These are phyloP conservation scores for Hormiphora californensis DNA, from an alignment of 37 sponge, comb jelly and placozoan genomes.

Conservation along the genomic window DNA sequence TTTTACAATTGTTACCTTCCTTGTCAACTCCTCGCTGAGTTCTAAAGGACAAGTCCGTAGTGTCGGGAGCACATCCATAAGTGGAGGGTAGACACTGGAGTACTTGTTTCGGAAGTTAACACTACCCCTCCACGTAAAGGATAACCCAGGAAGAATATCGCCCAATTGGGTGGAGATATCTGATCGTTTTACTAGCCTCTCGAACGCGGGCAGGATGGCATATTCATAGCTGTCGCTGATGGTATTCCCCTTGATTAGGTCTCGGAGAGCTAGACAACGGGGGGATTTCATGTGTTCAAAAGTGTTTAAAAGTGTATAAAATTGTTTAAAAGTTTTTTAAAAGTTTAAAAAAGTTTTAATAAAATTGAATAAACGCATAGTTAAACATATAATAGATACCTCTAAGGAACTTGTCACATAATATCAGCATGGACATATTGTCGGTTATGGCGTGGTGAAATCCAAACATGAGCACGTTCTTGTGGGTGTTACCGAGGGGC, in stretches of 20 bases:
- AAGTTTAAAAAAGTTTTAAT: not conserved
- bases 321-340: not conserved
- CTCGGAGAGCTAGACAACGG: not conserved
- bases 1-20: no score
- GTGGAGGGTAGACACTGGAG: slow-evolving; percentile 2
- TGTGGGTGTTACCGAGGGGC: not conserved
- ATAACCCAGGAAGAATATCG: not conserved
- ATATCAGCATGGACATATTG: not conserved
- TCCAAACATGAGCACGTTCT: slow-evolving; percentile 5
- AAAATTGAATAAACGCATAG: no score
- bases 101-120: not conserved
- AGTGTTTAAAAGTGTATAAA: not conserved
- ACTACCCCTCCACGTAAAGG: not conserved
- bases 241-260: not conserved
- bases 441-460: not conserved
- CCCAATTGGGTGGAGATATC: slow-evolving; percentile 11
- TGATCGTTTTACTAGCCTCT: not conserved
- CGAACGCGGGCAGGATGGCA: slow-evolving; percentile 17
- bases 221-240: not conserved
- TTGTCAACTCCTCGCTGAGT: not conserved
- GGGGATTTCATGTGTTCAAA: no score
- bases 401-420: not conserved
- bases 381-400: not conserved
- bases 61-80: not conserved
- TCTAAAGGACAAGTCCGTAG: not conserved